phyloP scores from a whole-genome alignment of 2,113 vertebrate genomes.

The Pseudorhombus dupliciocellatus region DNA sequence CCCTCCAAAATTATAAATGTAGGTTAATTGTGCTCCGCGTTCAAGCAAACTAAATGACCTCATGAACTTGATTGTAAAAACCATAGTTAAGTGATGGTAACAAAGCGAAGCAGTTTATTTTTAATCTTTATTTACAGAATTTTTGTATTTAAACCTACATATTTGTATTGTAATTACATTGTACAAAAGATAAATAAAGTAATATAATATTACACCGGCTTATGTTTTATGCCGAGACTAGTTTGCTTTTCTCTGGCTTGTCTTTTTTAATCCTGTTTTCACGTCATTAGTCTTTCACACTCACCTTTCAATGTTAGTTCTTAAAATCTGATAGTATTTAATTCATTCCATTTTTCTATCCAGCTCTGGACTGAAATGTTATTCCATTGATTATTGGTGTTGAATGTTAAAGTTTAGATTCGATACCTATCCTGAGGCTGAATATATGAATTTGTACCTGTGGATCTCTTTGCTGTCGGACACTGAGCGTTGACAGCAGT shows the following conservation, averaged over 20 bases:
- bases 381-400: no score
- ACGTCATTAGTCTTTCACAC: no score
- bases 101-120: conserved; percentile 84
- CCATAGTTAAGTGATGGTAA: conserved; percentile 83
- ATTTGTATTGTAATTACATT: conserved; percentile 89
- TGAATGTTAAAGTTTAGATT: no score
- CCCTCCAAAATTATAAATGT: conserved; percentile 65
- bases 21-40: conserved; percentile 75
- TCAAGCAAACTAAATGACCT: conserved; percentile 84
- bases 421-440: no score
- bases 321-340: no score
- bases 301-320: no score
- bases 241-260: neutral
- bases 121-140: conserved; percentile 88
- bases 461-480: no score
- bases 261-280: neutral
- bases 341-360: no score
- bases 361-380: no score
- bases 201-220: conserved; percentile 83
- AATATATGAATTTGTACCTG: no score
- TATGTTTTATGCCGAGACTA: conserved; percentile 24
- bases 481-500: no score
- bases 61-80: conserved; percentile 86
- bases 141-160: conserved; percentile 88
- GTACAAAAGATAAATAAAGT: conserved; percentile 88